Percentiles rank a stretch among this genome's conserved stretches.
phyloP scores from a whole-genome alignment of 2,113 vertebrate genomes.

The Leucoraja erinaceus region DNA sequence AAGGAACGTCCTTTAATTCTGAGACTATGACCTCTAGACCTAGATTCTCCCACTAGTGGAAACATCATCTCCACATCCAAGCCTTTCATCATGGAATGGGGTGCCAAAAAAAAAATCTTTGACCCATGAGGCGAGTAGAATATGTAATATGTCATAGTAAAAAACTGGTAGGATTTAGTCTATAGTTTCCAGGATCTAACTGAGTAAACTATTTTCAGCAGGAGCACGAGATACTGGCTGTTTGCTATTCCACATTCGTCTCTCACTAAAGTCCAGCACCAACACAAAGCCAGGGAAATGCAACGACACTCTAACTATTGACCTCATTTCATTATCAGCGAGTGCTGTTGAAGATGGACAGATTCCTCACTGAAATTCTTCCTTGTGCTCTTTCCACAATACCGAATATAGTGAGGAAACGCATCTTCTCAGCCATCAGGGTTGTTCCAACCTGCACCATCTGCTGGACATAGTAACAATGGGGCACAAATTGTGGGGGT shows the following conservation, averaged over 20 bases:
- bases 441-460: background rate
- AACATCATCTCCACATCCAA: no score
- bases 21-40: no score
- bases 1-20: no score
- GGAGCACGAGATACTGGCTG: background rate
- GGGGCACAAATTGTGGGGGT: background rate
- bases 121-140: no score
- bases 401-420: background rate
- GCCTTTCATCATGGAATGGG: no score
- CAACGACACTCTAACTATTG: no score
- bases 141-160: no score
- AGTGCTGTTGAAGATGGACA: no score
- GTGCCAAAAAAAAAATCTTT: no score
- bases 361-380: no score
- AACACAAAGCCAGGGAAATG: background rate
- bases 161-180: background rate
- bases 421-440: background rate
- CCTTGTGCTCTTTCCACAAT: background rate
- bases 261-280: background rate
- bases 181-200: background rate
- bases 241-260: background rate
- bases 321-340: no score
- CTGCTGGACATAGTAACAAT: background rate
- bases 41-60: no score
- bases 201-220: background rate